Conservation (phyloP, 2,797 vertebrate species). For the Chaetodon trifasciatus region DNA sequence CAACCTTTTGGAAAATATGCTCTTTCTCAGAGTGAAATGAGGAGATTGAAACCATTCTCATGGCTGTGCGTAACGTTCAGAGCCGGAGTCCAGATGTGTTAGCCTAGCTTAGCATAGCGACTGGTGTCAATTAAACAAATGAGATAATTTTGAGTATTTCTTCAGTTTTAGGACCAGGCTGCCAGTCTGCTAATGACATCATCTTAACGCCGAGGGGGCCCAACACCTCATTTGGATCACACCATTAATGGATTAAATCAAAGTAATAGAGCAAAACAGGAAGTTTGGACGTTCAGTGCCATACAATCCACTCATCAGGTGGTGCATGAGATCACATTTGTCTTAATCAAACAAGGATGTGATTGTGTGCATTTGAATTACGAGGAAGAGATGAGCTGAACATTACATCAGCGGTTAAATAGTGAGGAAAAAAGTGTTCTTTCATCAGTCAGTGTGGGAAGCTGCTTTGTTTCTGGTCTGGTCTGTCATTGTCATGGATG, state of each 20-base stretch:
- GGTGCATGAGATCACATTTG: conserved; percentile 42
- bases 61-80: neutral
- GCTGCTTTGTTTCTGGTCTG: neutral
- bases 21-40: neutral
- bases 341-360: conserved; percentile 41
- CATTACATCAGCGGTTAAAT: conserved; percentile 39
- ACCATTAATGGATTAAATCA: conserved; percentile 10
- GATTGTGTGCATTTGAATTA: conserved; percentile 37
- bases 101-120: neutral
- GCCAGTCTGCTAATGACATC: conserved; percentile 8
- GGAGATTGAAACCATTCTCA: neutral
- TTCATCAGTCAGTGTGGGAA: neutral
- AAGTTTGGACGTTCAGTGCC: neutral
- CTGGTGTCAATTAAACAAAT: no score
- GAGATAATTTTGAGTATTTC: no score
- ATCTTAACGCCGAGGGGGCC: neutral
- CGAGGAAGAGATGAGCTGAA: conserved; percentile 15
- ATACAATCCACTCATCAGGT: conserved; percentile 11
- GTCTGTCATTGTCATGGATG: neutral
- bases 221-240: neutral
- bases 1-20: neutral
- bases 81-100: neutral
- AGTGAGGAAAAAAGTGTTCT: conserved; percentile 21
- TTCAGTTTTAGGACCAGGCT: no score
- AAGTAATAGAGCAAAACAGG: neutral